A percentile compares a stretch with the other conserved stretches of the same genome.
phyloP scores from a whole-genome alignment of 2,113 vertebrate species.

The Prunella himalayana region DNA sequence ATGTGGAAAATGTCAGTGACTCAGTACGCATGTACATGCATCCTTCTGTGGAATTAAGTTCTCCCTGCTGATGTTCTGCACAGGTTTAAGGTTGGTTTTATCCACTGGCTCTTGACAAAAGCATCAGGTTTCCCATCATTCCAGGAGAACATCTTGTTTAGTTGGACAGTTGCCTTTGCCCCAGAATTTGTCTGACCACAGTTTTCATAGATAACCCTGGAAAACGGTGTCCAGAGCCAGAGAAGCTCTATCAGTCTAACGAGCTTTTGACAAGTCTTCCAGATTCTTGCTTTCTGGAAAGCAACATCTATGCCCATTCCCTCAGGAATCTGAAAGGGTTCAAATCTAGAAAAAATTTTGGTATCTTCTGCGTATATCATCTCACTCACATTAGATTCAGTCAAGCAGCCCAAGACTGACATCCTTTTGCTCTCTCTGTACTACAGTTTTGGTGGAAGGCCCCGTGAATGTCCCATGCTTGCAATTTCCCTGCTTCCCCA shows the following conservation, averaged over 20 bases:
- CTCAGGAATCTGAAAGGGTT: not conserved
- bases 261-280: not conserved
- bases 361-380: not conserved
- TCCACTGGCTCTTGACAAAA: not conserved
- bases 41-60: not conserved
- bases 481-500: not conserved
- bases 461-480: not conserved
- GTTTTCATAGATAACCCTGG: not conserved
- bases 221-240: not conserved
- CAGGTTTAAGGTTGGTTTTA: not conserved
- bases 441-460: not conserved
- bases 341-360: not conserved
- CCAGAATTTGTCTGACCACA: not conserved
- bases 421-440: not conserved
- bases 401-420: not conserved
- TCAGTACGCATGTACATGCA: not conserved
- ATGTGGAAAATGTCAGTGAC: not conserved
- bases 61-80: not conserved
- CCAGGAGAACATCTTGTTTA: not conserved
- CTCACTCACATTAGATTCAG: not conserved
- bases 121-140: not conserved
- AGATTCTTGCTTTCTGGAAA: not conserved
- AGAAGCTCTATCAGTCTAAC: not conserved
- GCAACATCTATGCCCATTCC: not conserved
- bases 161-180: not conserved